Evolutionary conservation across 2,113 vertebrate genomes (phyloP).

Genomic region (Microcebus lehilahytsara): DNA sequence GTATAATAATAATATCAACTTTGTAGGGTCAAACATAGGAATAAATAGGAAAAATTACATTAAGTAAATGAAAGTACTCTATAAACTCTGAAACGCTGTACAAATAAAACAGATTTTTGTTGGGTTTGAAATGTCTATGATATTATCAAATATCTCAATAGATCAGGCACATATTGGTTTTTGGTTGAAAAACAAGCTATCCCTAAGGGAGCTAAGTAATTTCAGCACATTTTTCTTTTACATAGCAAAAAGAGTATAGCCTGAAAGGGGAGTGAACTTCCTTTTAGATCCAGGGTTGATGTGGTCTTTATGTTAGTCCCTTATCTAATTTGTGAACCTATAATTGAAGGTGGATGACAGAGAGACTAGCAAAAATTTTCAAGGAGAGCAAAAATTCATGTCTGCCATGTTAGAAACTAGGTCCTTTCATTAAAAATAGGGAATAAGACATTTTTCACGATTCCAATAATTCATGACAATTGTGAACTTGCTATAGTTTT

Average conservation of each 20-base stretch:
- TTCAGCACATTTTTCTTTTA: neutral
- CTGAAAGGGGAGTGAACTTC: neutral
- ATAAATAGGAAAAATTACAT: neutral
- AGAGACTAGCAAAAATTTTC: conserved; percentile 8
- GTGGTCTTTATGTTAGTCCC: neutral
- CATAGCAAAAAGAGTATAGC: neutral
- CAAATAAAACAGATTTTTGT: conserved; percentile 1
- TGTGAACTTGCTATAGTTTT: neutral
- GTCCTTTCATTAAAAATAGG: neutral
- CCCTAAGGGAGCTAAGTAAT: neutral
- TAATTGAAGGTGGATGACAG: neutral
- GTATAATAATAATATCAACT: neutral
- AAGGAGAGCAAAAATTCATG: neutral
- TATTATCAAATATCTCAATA: neutral
- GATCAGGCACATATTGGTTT: neutral
- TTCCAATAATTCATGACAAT: neutral
- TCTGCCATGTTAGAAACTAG: neutral
- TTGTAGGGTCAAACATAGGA: neutral
- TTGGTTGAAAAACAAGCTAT: neutral
- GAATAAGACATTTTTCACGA: neutral
- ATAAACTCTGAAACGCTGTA: neutral
- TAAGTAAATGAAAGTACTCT: neutral
- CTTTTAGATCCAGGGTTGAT: neutral
- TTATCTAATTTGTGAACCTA: neutral
- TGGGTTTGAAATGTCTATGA: neutral